phyloP scores from a whole-genome alignment of 2,797 vertebrate species.

The Phoebastria nigripes region DNA sequence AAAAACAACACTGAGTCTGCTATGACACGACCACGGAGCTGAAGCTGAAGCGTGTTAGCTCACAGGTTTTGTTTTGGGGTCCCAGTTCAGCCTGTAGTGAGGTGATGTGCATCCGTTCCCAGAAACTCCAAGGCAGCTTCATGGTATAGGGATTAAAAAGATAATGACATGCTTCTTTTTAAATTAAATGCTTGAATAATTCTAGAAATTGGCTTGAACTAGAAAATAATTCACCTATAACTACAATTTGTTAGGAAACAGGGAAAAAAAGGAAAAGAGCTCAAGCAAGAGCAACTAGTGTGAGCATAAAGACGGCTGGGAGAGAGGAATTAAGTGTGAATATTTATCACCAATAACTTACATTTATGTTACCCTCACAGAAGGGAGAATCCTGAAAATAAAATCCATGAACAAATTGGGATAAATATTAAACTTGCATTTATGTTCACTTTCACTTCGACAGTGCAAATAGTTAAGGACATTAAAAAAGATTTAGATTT shows the following conservation, averaged over 20 bases:
- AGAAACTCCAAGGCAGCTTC: not conserved
- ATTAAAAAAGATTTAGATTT: not conserved
- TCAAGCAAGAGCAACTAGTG: not conserved
- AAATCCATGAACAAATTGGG: not conserved
- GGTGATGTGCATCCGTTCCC: not conserved
- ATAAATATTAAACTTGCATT: not conserved
- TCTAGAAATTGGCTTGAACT: not conserved
- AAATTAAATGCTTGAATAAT: slow-evolving; percentile 27
- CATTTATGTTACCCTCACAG: not conserved
- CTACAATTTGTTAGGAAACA: not conserved
- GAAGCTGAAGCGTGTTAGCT: not conserved
- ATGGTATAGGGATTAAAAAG: not conserved
- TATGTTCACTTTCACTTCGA: not conserved
- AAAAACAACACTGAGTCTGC: not conserved
- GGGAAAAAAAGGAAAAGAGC: not conserved
- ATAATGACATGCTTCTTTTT: not conserved
- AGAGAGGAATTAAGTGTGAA: not conserved
- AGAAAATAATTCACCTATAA: not conserved
- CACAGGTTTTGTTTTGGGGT: not conserved
- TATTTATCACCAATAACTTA: not conserved
- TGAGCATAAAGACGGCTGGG: not conserved
- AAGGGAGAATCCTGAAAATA: not conserved
- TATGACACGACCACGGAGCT: fast-evolving
- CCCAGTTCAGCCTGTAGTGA: not conserved
- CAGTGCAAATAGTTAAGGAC: not conserved